phyloP scores from a whole-genome alignment of 2,113 vertebrate species.

The Misgurnus mizolepis region DNA sequence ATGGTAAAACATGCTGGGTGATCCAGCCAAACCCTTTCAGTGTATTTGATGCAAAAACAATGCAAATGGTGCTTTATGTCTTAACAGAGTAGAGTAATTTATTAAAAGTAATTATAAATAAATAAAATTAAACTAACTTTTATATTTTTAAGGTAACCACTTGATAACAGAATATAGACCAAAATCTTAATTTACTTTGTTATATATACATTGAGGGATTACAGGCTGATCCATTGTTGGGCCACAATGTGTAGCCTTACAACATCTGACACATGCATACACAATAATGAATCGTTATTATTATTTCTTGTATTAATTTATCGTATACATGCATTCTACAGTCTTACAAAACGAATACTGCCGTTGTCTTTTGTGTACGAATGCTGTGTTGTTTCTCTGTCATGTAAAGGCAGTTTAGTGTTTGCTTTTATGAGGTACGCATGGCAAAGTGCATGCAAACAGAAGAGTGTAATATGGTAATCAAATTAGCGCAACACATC shows the following conservation, averaged over 20 bases:
- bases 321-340: not conserved
- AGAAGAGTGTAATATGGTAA: conserved; percentile 51
- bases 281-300: not conserved
- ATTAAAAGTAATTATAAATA: not conserved
- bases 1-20: conserved; percentile 76
- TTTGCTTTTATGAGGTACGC: conserved; percentile 48
- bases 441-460: conserved; percentile 53
- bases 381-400: conserved; percentile 18
- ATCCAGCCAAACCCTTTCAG: conserved; percentile 82
- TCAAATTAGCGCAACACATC: conserved; percentile 59
- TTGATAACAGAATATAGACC: too few species aligned
- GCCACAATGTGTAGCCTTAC: not conserved
- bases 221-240: not conserved
- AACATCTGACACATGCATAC: not conserved
- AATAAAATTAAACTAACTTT: too few species aligned
- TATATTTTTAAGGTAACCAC: too few species aligned
- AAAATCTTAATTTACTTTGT: too few species aligned
- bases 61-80: conserved; percentile 6
- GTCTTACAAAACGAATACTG: conserved; percentile 5
- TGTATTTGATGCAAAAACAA: not conserved
- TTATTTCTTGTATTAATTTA: not conserved
- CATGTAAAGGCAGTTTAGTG: conserved; percentile 47
- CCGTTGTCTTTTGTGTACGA: conserved; percentile 9
- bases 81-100: not conserved
- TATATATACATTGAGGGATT: too few species aligned